These are phyloP conservation scores for Phallusia fumigata DNA, from an alignment of 23 tunicate genomes.

Conservation along the genomic window DNA sequence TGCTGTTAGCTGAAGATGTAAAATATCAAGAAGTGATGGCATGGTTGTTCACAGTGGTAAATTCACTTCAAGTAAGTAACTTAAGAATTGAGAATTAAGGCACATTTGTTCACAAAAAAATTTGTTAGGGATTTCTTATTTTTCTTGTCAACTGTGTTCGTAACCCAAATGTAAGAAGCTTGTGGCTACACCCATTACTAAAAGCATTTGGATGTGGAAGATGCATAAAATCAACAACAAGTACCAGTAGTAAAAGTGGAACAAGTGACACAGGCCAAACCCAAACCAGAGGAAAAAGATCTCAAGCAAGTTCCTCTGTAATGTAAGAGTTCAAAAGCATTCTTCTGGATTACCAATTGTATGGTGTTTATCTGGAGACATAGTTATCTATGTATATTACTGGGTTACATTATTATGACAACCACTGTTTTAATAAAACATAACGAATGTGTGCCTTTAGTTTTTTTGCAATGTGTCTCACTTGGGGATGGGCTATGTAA, in stretches of 20 bases:
- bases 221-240: not conserved
- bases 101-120: not conserved
- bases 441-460: too few relatives aligned
- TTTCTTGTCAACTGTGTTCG: not conserved
- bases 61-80: slow-evolving; percentile 46
- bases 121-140: not conserved
- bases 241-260: not conserved
- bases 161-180: not conserved
- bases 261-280: not conserved
- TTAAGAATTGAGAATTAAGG: not conserved
- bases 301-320: too few relatives aligned
- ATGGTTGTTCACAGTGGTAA: slow-evolving; percentile 42
- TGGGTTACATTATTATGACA: too few relatives aligned
- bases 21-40: slow-evolving; percentile 16
- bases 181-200: not conserved
- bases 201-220: not conserved
- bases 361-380: too few relatives aligned
- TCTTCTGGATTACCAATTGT: too few relatives aligned
- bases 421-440: too few relatives aligned
- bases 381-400: too few relatives aligned
- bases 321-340: too few relatives aligned
- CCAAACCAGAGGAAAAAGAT: not conserved
- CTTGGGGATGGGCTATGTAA: too few relatives aligned
- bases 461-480: too few relatives aligned
- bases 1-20: slow-evolving; percentile 40